Conservation (phyloP, 2,113 vertebrate genomes). For the Esox niger region DNA sequence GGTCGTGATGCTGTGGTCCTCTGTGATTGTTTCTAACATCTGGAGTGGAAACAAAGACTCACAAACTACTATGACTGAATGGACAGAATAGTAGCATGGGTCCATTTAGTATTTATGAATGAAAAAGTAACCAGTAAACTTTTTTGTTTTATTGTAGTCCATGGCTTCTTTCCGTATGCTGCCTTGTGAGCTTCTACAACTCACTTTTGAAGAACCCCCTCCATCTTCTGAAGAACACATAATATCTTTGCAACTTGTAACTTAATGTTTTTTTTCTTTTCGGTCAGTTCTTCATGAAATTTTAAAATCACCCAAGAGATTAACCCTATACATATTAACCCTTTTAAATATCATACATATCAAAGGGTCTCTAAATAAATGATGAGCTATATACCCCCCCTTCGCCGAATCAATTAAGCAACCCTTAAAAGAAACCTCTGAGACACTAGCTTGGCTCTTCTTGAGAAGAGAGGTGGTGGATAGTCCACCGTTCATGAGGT, state of each 20-base stretch:
- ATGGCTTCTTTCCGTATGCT: no score
- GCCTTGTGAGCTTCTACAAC: not conserved
- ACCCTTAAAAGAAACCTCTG: constrained; percentile 35
- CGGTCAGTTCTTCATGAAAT: constrained; percentile 73
- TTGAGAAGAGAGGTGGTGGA: constrained; percentile 46
- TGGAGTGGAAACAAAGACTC: not conserved
- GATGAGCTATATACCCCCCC: constrained; percentile 70
- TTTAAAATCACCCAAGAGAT: constrained; percentile 68
- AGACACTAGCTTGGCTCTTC: constrained; percentile 50
- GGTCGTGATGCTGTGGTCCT: not conserved
- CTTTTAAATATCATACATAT: constrained; percentile 77
- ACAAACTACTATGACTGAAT: not conserved
- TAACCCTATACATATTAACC: constrained; percentile 77
- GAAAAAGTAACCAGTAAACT: not conserved
- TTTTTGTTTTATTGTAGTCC: not conserved
- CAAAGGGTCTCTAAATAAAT: constrained; percentile 78
- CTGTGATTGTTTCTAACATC: not conserved
- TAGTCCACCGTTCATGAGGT: not conserved
- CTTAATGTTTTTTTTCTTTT: constrained; percentile 52
- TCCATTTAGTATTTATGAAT: not conserved
- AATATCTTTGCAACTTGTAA: constrained; percentile 37
- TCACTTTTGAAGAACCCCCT: constrained; percentile 1
- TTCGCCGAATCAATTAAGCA: constrained; percentile 75
- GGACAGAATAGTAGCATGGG: not conserved
- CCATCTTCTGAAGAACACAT: not conserved